phyloP scores from a whole-genome alignment of 2,888 invertebrate genomes.

The Glyphotaelius pellucidus region DNA sequence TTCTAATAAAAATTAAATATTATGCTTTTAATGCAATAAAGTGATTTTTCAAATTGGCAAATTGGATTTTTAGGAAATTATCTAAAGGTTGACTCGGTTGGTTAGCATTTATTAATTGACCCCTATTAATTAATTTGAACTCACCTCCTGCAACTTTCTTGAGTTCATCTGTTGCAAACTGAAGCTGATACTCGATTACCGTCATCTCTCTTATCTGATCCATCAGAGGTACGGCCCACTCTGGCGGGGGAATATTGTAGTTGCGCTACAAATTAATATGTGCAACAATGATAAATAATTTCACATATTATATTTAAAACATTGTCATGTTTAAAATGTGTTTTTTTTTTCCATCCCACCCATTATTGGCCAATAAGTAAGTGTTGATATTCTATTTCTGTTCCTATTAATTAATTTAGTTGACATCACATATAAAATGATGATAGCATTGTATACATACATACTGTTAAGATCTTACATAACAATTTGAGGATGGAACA shows the following conservation, averaged over 20 bases:
- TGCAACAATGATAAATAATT: neutral
- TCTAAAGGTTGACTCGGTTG: neutral
- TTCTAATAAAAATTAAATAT: no score
- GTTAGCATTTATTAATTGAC: neutral
- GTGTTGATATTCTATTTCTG: neutral
- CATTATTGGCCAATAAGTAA: neutral
- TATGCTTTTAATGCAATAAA: neutral
- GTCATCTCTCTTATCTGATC: slow-evolving; percentile 74
- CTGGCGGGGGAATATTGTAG: slow-evolving; percentile 71
- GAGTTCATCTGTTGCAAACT: slow-evolving; percentile 72
- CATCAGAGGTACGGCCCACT: slow-evolving; percentile 73
- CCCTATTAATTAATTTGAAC: slow-evolving; percentile 3
- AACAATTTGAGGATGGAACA: neutral
- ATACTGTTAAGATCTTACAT: neutral
- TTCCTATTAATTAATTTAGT: neutral
- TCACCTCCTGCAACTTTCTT: slow-evolving; percentile 73
- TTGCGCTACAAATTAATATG: slow-evolving; percentile 71
- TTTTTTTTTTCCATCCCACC: neutral
- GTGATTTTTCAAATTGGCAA: neutral
- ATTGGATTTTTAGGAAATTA: neutral
- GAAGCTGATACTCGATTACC: slow-evolving; percentile 73
- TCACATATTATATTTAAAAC: neutral
- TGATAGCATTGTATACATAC: neutral
- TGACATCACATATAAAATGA: neutral
- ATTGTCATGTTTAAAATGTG: neutral